Conservation (phyloP, 2,113 vertebrate species). For the Plestiodon gilberti region DNA sequence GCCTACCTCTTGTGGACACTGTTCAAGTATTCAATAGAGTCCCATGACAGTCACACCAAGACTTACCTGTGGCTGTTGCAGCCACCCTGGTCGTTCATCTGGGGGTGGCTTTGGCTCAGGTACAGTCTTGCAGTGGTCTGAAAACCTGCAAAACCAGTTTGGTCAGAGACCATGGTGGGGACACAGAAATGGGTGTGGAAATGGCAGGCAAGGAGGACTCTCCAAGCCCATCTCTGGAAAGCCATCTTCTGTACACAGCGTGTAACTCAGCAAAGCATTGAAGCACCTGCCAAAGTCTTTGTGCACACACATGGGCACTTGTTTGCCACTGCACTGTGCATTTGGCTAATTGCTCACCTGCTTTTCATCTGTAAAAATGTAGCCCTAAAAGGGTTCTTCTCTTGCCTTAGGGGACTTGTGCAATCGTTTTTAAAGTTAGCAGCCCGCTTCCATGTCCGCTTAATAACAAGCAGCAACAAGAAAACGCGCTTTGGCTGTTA, state of each 20-base stretch:
- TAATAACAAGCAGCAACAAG: conserved; percentile 27
- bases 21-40: background rate
- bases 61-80: background rate
- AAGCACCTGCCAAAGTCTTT: background rate
- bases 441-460: conserved; percentile 51
- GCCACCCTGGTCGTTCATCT: background rate
- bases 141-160: background rate
- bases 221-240: background rate
- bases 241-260: background rate
- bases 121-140: background rate
- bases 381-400: conserved; percentile 19
- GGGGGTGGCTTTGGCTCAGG: background rate
- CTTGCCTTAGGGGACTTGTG: conserved; percentile 24
- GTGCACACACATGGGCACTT: conserved; percentile 21
- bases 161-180: no score
- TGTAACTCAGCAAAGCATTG: conserved; percentile 25
- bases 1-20: background rate
- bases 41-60: background rate
- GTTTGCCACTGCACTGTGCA: conserved; percentile 35
- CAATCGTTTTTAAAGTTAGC: conserved; percentile 44
- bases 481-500: conserved; percentile 41
- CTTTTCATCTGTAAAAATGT: conserved; percentile 45
- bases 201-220: no score
- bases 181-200: background rate
- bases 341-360: conserved; percentile 46